Evolutionary conservation across 2,888 invertebrate genomes (phyloP), one percentile per base, ranked within the genome.

Genomic region (Pimpla rufipes): DNA sequence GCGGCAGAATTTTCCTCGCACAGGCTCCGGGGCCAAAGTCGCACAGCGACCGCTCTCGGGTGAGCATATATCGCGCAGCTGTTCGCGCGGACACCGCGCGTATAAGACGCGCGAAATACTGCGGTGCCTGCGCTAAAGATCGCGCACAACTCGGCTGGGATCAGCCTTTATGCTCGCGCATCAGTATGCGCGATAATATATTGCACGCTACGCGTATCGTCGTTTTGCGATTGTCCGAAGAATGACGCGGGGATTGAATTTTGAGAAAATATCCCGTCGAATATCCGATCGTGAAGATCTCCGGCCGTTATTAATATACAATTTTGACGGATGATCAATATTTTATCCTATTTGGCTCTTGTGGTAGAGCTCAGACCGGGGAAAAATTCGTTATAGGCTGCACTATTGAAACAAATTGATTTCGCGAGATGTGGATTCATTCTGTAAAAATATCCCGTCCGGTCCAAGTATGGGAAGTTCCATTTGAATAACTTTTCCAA

Each of bases 21-120:
- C 18, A 21, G 18, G 52, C 47, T 16, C n/a, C 16, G 47, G 5
- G n/a, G 1, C 45, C n/a, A n/a, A n/a, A n/a, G 52, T 21, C 40
- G 42, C 70, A 75, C 55, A 47, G 52, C 67, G 67, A 81, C 35
- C 59, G 40, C 52, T 78, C 84, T 78, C 80, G 73, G 68, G 67
- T 84, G 86, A 47, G 45, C 74, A 85, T 84, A 87, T 85, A 85
- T 87, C 87, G 86, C 74, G 73, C 87, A 87, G 86, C 87, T 87
- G 88, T 86, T 85, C 82, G 67, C 77, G 50, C 18, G 52, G 18
- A 64, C 70, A 68, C 52, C 29, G 35, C 35, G 45, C 37, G n/a
- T n/a, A 79, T 50, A 47, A 67, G 16, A 67, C 23, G 45, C 42
- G 79, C 66, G 73, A 73, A 64, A 67, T 47, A 67, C 66, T 45